phyloP scores from a whole-genome alignment of 2,113 vertebrate species.

The Chaenocephalus aceratus region DNA sequence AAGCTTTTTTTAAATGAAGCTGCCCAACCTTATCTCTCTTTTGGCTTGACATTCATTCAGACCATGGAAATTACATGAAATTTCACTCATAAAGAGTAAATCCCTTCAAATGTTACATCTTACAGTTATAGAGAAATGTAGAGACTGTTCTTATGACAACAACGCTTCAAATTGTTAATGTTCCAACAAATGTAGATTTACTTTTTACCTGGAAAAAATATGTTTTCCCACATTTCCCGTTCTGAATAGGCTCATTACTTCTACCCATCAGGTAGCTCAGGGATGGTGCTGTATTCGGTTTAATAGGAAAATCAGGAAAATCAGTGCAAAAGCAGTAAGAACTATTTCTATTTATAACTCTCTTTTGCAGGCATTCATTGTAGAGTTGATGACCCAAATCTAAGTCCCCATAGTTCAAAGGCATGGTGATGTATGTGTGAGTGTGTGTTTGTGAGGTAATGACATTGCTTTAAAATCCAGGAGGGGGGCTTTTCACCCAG shows the following conservation, averaged over 20 bases:
- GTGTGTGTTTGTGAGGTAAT: not conserved
- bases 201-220: conserved; percentile 23
- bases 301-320: conserved; percentile 40
- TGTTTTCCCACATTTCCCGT: not conserved
- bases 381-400: conserved; percentile 53
- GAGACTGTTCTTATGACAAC: not conserved
- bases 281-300: conserved; percentile 17
- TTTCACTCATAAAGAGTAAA: conserved; percentile 27
- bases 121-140: conserved; percentile 30
- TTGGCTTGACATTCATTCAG: conserved; percentile 40
- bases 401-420: conserved; percentile 21
- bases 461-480: not conserved
- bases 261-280: conserved; percentile 13
- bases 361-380: conserved; percentile 41
- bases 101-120: conserved; percentile 27
- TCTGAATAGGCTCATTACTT: conserved; percentile 24
- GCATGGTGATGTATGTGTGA: conserved; percentile 5
- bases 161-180: conserved; percentile 17
- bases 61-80: conserved; percentile 28
- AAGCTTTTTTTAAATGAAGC: not conserved
- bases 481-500: conserved; percentile 3
- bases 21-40: not conserved
- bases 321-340: conserved; percentile 42
- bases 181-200: conserved; percentile 35
- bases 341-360: conserved; percentile 31